These are phyloP conservation scores for Parambassis ranga DNA, from an alignment of 2,797 vertebrate species.

Conservation along the genomic window DNA sequence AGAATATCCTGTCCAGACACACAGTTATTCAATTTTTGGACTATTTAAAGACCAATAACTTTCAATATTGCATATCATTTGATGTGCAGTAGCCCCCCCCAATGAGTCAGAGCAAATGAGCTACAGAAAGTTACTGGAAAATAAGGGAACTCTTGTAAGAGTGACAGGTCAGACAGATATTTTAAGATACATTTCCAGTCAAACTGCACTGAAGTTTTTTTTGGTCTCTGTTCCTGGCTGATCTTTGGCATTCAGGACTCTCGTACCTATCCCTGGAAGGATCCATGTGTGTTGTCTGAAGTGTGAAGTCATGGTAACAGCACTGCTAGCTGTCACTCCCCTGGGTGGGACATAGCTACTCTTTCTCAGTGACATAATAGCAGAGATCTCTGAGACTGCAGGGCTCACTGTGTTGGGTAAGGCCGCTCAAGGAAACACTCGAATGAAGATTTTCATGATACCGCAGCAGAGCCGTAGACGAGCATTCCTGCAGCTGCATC, in stretches of 20 bases:
- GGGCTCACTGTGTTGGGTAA: slow-evolving; percentile 17
- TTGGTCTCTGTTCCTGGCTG: not conserved
- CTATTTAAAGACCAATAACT: slow-evolving; percentile 44
- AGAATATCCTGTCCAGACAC: slow-evolving; percentile 2
- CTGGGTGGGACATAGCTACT: slow-evolving; percentile 55
- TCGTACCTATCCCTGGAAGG: slow-evolving; percentile 4
- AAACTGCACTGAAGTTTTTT: too few species aligned
- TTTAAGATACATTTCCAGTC: not conserved
- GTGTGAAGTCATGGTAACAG: slow-evolving; percentile 66
- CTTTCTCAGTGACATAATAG: slow-evolving; percentile 45
- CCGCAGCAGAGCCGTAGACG: slow-evolving; percentile 15
- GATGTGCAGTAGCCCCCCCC: not conserved
- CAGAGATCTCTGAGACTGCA: slow-evolving; percentile 31
- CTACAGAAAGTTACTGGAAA: slow-evolving; percentile 17
- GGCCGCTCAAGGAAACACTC: slow-evolving; percentile 13
- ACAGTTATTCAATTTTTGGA: not conserved
- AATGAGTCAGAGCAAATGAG: slow-evolving; percentile 60
- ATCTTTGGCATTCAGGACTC: slow-evolving; percentile 4
- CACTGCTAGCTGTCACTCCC: slow-evolving; percentile 64
- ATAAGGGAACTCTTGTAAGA: not conserved
- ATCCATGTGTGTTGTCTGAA: slow-evolving; percentile 34
- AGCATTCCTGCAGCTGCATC: slow-evolving; percentile 56
- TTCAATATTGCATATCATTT: slow-evolving; percentile 13
- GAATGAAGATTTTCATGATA: slow-evolving; percentile 14
- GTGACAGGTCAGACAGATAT: not conserved